These are phyloP conservation scores for Atherinosoma microstoma DNA, from an alignment of 2,797 vertebrate species.

Conservation along the genomic window DNA sequence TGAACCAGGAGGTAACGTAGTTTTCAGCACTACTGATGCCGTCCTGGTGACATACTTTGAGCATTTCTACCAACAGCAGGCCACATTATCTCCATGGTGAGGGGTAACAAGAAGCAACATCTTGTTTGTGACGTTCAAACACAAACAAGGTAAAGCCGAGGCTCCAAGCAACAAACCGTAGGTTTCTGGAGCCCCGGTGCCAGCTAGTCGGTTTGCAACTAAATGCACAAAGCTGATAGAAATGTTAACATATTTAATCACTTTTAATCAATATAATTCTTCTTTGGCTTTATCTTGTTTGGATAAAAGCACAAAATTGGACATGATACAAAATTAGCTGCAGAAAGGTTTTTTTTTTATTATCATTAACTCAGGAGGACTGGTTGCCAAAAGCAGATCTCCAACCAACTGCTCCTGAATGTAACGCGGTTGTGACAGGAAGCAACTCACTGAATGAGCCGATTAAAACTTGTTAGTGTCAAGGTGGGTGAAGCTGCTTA, in stretches of 20 bases:
- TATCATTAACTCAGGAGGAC: background rate
- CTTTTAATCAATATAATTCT: conserved; percentile 16
- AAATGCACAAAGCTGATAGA: conserved; percentile 25
- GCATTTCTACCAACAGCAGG: background rate
- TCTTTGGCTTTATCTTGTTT: conserved; percentile 1
- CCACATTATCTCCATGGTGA: background rate
- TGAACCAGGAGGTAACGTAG: background rate
- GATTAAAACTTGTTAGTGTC: conserved; percentile 26
- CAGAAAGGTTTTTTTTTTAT: background rate
- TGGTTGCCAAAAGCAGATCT: conserved; percentile 6
- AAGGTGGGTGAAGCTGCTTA: conserved; percentile 4
- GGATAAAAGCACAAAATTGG: background rate
- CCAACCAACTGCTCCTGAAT: background rate
- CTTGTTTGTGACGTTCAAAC: background rate
- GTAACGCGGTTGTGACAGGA: background rate
- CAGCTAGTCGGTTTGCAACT: conserved; percentile 40
- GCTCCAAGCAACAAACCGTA: conserved; percentile 3
- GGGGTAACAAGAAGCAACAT: background rate
- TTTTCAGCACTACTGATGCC: background rate
- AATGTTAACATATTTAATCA: conserved; percentile 25
- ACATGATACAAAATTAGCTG: background rate
- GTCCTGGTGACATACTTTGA: background rate
- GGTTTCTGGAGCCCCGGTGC: conserved; percentile 10
- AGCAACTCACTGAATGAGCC: background rate
- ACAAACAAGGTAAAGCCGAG: conserved; percentile 17